A percentile compares a stretch with the other conserved stretches of the same genome.
Conservation (phyloP, 1,140 invertebrate species). For the Drosophila lowei region DNA sequence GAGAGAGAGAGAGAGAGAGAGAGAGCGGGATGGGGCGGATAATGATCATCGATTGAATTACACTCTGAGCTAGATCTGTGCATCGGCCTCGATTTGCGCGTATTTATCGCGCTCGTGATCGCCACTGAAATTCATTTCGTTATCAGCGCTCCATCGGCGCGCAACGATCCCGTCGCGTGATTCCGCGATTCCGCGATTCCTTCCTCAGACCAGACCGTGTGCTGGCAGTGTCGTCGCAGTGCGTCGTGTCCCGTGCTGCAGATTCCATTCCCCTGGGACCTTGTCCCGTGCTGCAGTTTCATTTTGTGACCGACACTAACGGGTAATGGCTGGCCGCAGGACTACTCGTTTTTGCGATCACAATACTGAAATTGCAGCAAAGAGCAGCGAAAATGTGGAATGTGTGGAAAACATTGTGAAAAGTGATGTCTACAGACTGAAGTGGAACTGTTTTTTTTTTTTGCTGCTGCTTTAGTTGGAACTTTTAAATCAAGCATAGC, state of each 20-base stretch:
- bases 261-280: too few relatives aligned
- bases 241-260: too few relatives aligned
- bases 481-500: neutral
- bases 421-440: slow-evolving; percentile 1
- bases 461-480: too few relatives aligned
- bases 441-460: too few relatives aligned
- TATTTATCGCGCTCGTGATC: slow-evolving; percentile 78
- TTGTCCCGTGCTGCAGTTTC: slow-evolving; percentile 68
- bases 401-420: neutral
- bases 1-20: slow-evolving; percentile 11
- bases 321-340: slow-evolving; percentile 61
- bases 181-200: neutral
- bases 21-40: slow-evolving; percentile 13
- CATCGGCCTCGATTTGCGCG: slow-evolving; percentile 43
- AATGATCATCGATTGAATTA: slow-evolving; percentile 71
- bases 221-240: too few relatives aligned
- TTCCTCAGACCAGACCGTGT: too few relatives aligned
- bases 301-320: slow-evolving; percentile 84
- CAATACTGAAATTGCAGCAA: slow-evolving; percentile 82
- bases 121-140: slow-evolving; percentile 73
- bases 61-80: slow-evolving; percentile 51
- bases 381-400: slow-evolving; percentile 36
- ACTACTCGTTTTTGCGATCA: slow-evolving; percentile 83
- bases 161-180: slow-evolving; percentile 28
- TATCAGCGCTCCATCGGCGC: slow-evolving; percentile 66